Evolutionary conservation across 2,888 invertebrate species (phyloP), one percentile per base, ranked within the genome.

Genomic region (Trimorus sp.): DNA sequence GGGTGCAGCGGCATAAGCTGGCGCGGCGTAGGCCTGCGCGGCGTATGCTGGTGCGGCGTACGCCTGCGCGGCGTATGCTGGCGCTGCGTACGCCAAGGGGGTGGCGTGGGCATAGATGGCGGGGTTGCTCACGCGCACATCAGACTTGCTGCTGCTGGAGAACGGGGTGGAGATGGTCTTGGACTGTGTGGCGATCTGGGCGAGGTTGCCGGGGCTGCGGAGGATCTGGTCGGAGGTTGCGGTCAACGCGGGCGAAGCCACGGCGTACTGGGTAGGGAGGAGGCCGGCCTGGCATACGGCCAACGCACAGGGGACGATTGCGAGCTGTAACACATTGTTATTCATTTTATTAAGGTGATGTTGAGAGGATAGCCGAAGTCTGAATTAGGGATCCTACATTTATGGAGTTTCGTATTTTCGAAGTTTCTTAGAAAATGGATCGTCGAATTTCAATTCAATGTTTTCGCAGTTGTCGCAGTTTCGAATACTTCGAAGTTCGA

Each of bases 141-240:
- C 95, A 36, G 94, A 92, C 88, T 95, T 95, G 87, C 94, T 94
- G 62, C 95, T 95, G 89, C 94, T 95, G 16, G 77, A 70, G 58
- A 94, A 95, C 8, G 96, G 95, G 3, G 95, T 95, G 90, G 95
- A 94, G 85, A 95, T 94, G 80, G 94, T 93, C 90, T 95, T 95
- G 15, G 94, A 93, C 91, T 94, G 94, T 60, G 95, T 95, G n/a
- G 95, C 95, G 83, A 91, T 86, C 84, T 92, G 92, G 82, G 95
- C 95, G 83, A 95, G 92, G 89, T 95, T 95, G 84, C 94, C 95
- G 40, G 88, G 84, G 87, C 93, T 90, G 88, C 92, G 91, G 91
- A 93, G 92, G 92, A 94, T 85, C 85, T 90, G 89, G 81, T 89
- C 90, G 49, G 87, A 91, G 37, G 88, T 91, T n/a, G 89, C 89